Conservation (phyloP, 2,888 invertebrate genomes). For the Poecilus cupreus region DNA sequence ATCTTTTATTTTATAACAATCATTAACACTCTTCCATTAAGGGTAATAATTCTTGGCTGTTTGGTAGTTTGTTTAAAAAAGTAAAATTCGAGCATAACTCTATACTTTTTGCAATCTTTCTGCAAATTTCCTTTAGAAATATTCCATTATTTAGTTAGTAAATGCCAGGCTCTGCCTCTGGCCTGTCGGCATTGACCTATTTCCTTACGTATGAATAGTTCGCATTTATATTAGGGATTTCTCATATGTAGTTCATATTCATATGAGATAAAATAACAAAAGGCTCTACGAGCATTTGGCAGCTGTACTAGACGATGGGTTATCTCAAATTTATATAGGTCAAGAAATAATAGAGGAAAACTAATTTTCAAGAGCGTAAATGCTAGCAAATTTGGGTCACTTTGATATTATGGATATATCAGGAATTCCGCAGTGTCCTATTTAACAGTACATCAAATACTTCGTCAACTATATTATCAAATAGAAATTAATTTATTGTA, state of each 20-base stretch:
- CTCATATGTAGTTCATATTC: not conserved
- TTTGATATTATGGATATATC: not conserved
- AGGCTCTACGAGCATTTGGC: not conserved
- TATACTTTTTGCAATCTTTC: too few relatives aligned
- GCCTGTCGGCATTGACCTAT: not conserved
- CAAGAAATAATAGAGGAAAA: not conserved
- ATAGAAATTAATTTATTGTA: too few relatives aligned
- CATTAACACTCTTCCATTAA: too few relatives aligned
- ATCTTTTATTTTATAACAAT: too few relatives aligned
- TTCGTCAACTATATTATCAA: too few relatives aligned
- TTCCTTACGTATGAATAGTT: not conserved
- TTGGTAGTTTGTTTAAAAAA: too few relatives aligned
- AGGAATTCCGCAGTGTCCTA: slow-evolving; percentile 3
- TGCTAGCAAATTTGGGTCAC: not conserved
- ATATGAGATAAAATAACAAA: not conserved
- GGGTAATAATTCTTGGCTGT: too few relatives aligned
- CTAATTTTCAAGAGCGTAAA: not conserved
- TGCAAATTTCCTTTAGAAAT: too few relatives aligned
- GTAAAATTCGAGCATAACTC: too few relatives aligned
- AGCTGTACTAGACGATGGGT: not conserved
- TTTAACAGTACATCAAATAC: not conserved
- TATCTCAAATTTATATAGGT: not conserved
- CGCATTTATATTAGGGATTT: not conserved
- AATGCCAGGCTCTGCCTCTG: too few relatives aligned
- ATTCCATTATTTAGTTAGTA: too few relatives aligned